phyloP scores from a whole-genome alignment of 2,113 vertebrate species.

The Hydrochoerus hydrochaeris region DNA sequence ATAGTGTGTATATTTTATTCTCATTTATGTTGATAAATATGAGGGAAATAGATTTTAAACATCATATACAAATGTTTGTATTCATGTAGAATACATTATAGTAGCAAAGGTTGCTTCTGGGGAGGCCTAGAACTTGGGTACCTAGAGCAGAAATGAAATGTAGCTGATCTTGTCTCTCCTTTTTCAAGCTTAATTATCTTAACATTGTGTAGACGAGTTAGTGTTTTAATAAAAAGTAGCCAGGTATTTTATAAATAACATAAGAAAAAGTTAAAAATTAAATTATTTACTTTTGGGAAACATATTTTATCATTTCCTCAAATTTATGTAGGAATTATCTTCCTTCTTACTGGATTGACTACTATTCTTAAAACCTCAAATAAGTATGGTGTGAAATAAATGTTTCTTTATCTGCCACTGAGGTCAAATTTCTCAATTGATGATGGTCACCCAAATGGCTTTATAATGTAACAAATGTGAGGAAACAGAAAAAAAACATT shows the following conservation, averaged over 20 bases:
- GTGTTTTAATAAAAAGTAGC: neutral
- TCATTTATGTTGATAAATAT: neutral
- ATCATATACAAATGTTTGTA: neutral
- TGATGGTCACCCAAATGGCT: neutral
- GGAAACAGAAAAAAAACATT: constrained; percentile 63
- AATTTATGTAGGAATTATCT: neutral
- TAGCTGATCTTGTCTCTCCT: neutral
- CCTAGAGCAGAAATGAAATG: neutral
- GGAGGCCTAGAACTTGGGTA: neutral
- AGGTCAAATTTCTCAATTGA: constrained; percentile 23
- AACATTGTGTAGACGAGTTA: neutral
- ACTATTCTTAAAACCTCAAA: constrained; percentile 31
- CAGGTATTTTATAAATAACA: neutral
- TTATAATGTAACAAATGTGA: constrained; percentile 62
- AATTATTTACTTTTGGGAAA: neutral
- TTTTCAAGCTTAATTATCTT: constrained; percentile 19
- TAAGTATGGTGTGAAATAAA: constrained; percentile 4
- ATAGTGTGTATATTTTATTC: neutral
- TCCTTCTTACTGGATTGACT: constrained; percentile 33
- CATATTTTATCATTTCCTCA: neutral
- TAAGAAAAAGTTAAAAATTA: neutral
- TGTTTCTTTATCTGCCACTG: neutral
- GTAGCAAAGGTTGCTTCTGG: constrained; percentile 1
- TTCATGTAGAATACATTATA: neutral
- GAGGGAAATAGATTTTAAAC: neutral